Evolutionary conservation across 2,113 vertebrate species (phyloP).

Genomic region (Cynopterus brachyotis): DNA sequence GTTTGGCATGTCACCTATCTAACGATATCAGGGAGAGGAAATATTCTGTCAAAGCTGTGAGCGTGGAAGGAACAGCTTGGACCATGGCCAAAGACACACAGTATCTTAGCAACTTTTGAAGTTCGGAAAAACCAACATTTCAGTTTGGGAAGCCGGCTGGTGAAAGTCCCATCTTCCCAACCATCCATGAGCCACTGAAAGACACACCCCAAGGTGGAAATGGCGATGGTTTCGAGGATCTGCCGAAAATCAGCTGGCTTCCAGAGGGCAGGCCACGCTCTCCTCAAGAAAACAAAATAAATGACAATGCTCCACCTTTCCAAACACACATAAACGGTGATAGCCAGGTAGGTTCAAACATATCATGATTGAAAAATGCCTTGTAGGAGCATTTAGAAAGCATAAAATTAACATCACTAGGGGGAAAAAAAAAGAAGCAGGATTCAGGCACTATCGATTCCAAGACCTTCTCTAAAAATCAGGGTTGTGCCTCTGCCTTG

Average conservation of each 20-base stretch:
- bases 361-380: neutral
- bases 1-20: constrained; percentile 78
- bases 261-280: neutral
- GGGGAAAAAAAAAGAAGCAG: neutral
- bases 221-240: neutral
- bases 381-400: neutral
- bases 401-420: neutral
- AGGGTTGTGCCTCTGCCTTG: neutral
- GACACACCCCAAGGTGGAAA: neutral
- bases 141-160: neutral
- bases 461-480: neutral
- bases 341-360: neutral
- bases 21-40: constrained; percentile 71
- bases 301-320: neutral
- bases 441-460: neutral
- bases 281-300: neutral
- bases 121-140: constrained; percentile 66
- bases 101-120: constrained; percentile 80
- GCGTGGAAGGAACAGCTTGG: constrained; percentile 70
- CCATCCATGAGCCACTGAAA: neutral
- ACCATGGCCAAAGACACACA: constrained; percentile 66
- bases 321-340: neutral
- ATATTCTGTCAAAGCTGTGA: constrained; percentile 79
- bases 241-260: neutral
- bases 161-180: neutral